Percentiles rank a stretch among this genome's conserved stretches.
These are phyloP conservation scores for Galemys pyrenaicus DNA, from an alignment of 2,113 vertebrate genomes.

Conservation along the genomic window DNA sequence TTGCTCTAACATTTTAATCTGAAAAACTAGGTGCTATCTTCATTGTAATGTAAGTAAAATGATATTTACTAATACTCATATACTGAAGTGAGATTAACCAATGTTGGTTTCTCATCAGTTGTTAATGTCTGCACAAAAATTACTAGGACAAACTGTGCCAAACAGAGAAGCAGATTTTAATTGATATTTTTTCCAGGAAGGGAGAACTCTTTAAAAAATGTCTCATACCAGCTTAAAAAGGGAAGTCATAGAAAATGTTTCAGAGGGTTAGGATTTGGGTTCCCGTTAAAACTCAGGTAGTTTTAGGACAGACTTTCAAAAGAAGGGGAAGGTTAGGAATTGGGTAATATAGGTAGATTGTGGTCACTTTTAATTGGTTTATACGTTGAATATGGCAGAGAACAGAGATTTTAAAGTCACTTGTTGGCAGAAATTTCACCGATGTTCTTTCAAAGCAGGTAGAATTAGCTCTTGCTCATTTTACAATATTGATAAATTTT, in stretches of 20 bases:
- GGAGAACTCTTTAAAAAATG: background rate
- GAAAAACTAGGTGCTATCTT: constrained; percentile 26
- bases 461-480: constrained; percentile 3
- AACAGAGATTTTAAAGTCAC: background rate
- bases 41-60: constrained; percentile 35
- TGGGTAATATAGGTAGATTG: background rate
- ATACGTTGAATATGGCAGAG: background rate
- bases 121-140: background rate
- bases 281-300: constrained; percentile 13
- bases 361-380: background rate
- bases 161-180: background rate
- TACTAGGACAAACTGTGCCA: background rate
- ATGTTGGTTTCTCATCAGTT: background rate
- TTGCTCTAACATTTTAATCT: background rate
- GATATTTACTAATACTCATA: background rate
- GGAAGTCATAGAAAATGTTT: background rate
- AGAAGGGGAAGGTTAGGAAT: background rate
- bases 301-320: constrained; percentile 5
- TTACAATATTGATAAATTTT: constrained; percentile 1
- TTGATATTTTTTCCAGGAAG: background rate
- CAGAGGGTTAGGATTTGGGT: background rate
- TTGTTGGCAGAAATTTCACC: constrained; percentile 18
- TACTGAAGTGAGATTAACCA: constrained; percentile 31
- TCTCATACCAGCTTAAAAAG: background rate
- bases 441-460: background rate